A percentile compares a stretch with the other conserved stretches of the same genome.
phyloP scores from a whole-genome alignment of 2,113 vertebrate species.

The Protomyctophum bolini region DNA sequence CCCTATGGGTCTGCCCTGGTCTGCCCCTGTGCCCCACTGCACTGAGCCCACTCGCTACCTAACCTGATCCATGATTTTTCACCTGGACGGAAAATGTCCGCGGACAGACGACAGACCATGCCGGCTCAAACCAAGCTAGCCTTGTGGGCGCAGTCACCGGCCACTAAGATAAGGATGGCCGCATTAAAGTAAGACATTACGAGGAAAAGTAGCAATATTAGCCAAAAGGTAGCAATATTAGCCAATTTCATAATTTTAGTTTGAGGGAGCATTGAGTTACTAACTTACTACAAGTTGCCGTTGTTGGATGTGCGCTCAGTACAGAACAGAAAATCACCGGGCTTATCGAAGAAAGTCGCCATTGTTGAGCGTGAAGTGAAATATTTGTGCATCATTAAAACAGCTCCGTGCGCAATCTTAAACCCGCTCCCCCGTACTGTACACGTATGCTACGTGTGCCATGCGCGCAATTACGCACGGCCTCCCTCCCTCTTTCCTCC shows the following conservation, averaged over 20 bases:
- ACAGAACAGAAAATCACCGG: not conserved
- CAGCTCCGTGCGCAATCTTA: constrained; percentile 13
- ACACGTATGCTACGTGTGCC: constrained; percentile 30
- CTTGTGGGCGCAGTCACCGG: not conserved
- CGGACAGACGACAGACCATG: constrained; percentile 11
- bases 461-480: constrained; percentile 59
- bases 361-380: constrained; percentile 11
- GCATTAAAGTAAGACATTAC: not conserved
- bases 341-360: constrained; percentile 17
- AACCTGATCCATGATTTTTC: not conserved
- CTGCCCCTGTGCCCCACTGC: constrained; percentile 11
- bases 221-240: not conserved
- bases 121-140: constrained; percentile 11
- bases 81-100: constrained; percentile 1
- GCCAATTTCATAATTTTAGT: not conserved
- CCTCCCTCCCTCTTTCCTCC: constrained; percentile 41
- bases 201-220: not conserved
- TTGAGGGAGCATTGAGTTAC: not conserved
- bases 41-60: not conserved
- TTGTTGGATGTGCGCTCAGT: not conserved
- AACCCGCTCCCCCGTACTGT: constrained; percentile 14
- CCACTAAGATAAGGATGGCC: constrained; percentile 9
- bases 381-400: constrained; percentile 34
- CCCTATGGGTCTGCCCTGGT: too few relatives aligned
- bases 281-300: not conserved